These are phyloP conservation scores for Cyprichromis sp. DNA, from an alignment of 2,113 vertebrate genomes.

Conservation along the genomic window DNA sequence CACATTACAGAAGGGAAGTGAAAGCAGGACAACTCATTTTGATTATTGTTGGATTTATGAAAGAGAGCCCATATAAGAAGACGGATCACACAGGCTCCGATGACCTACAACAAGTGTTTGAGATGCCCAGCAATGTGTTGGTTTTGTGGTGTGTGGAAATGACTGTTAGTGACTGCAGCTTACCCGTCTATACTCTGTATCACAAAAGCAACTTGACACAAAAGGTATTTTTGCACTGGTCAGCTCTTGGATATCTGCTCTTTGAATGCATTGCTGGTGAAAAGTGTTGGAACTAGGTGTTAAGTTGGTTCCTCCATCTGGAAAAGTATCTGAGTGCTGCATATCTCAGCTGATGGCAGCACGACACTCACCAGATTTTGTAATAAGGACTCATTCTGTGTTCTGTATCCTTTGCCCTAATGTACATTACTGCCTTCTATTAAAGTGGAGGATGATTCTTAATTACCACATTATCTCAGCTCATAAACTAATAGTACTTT, in stretches of 20 bases:
- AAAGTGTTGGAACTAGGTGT: background rate
- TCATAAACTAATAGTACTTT: background rate
- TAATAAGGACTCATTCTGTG: background rate
- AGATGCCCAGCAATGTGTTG: background rate
- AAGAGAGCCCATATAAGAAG: background rate
- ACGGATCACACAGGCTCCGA: background rate
- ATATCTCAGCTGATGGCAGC: background rate
- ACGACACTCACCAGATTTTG: background rate
- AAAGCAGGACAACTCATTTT: background rate
- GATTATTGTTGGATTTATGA: background rate
- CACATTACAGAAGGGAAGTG: background rate
- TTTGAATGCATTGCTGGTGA: background rate
- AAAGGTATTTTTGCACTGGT: background rate
- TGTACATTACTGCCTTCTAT: background rate
- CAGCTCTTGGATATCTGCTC: constrained; percentile 11
- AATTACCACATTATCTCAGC: background rate
- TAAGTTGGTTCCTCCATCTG: background rate
- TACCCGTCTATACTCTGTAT: background rate
- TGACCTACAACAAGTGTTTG: background rate
- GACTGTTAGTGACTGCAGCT: background rate
- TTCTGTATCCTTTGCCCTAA: background rate
- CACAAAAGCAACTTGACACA: background rate
- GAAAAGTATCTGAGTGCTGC: background rate
- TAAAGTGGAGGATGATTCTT: background rate
- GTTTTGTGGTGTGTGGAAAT: background rate